phyloP scores from a whole-genome alignment of 1,140 invertebrate species.

The Calliopsis andreniformis region DNA sequence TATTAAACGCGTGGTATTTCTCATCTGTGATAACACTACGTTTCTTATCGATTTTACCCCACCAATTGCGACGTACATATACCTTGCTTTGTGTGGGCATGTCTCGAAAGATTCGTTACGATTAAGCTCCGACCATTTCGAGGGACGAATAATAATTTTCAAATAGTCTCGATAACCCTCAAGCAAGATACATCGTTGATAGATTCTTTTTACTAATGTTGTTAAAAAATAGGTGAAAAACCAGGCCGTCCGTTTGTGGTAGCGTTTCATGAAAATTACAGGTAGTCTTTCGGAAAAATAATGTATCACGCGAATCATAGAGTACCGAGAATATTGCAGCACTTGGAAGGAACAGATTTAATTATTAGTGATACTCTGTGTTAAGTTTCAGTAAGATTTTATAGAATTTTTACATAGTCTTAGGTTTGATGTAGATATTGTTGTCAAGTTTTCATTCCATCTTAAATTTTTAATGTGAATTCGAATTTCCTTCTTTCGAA shows the following conservation, averaged over 20 bases:
- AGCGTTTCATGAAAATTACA: conserved; percentile 34
- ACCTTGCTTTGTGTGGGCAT: not conserved
- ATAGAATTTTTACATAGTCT: too few species aligned
- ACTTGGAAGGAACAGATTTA: not conserved
- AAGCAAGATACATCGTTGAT: conserved; percentile 29
- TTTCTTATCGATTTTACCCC: not conserved
- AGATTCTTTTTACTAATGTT: conserved; percentile 40
- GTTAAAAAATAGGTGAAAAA: conserved; percentile 40
- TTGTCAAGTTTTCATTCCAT: too few species aligned
- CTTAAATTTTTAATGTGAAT: too few species aligned
- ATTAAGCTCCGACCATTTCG: conserved; percentile 6
- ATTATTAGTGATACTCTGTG: too few species aligned
- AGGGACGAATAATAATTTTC: not conserved
- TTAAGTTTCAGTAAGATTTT: too few species aligned
- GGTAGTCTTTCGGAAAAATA: not conserved
- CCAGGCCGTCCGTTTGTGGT: conserved; percentile 50
- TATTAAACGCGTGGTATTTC: not conserved
- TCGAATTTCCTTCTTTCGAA: too few species aligned
- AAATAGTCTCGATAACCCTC: not conserved
- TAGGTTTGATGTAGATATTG: too few species aligned
- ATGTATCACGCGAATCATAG: not conserved
- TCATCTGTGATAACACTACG: conserved; percentile 5
- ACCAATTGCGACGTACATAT: not conserved
- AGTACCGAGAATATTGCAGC: conserved; percentile 8
- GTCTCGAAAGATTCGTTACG: not conserved